Evolutionary conservation across 2,113 vertebrate genomes (phyloP).

Genomic region (Haplotaxodon microlepis): DNA sequence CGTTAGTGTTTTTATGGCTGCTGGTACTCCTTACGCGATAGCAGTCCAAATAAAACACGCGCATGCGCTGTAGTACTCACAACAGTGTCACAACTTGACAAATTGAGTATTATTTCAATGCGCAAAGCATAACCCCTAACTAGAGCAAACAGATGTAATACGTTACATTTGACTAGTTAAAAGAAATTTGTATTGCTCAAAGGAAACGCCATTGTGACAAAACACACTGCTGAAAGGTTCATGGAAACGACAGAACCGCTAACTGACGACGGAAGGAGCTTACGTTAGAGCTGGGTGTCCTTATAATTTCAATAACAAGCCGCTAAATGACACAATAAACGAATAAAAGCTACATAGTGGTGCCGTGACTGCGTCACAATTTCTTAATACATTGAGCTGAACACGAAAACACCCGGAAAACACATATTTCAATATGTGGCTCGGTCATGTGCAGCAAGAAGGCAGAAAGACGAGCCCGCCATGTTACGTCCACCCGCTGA

Average conservation of each 20-base stretch:
- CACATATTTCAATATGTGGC: conserved; percentile 4
- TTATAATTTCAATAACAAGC: background rate
- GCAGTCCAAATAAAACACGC: background rate
- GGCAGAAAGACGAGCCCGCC: conserved; percentile 59
- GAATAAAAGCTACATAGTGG: fast-evolving
- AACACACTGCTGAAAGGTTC: background rate
- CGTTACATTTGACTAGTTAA: background rate
- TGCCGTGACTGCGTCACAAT: fast-evolving
- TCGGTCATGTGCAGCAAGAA: conserved; percentile 50
- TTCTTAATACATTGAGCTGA: background rate
- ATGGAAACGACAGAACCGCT: background rate
- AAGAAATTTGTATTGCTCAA: no score
- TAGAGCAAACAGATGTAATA: background rate
- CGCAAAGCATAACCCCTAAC: background rate
- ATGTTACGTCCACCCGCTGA: conserved; percentile 57
- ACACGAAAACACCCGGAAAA: background rate
- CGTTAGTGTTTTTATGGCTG: background rate
- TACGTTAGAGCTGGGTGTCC: background rate
- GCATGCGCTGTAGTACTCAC: background rate
- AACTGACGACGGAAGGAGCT: conserved; percentile 16
- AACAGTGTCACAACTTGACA: conserved; percentile 20
- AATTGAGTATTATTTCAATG: background rate
- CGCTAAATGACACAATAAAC: background rate
- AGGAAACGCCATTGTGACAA: background rate
- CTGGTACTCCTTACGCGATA: background rate